Base-by-base conservation (phyloP, 2,888 invertebrate genomes). In the Chalcis sispes region DNA sequence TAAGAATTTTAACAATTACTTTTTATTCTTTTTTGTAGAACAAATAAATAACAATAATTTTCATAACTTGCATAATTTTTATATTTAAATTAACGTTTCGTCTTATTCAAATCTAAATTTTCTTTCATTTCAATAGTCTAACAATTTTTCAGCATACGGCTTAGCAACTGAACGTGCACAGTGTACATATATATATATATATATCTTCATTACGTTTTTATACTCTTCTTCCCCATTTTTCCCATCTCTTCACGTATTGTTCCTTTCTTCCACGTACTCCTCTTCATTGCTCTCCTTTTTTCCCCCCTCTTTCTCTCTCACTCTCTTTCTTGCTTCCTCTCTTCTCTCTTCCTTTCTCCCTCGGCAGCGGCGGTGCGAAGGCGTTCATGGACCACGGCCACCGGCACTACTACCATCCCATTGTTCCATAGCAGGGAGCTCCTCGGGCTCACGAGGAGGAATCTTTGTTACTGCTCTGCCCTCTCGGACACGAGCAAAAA, bases 321-420 rank as follows among this genome's bases (percentile, higher is more conserved):
- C 66, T 59, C 23, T 46, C 25, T 65, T 32, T 36, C n/a, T 48
- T 15, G 7, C 29, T 58, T 29, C n/a, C n/a, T n/a, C n/a, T n/a
- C n/a, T 36, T 20, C 67, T 40, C 70, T 36, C 10, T 36, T 61
- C 54, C 52, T 65, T 50, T 27, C 65, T 36, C 36, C 36, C 36
- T 8, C 64, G 67, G 36, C 65, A 18, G 50, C 72, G 65, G 62
- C 67, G 8, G 70, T 4, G 56, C 58, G 20, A 67, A 67, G 67
- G 46, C 61, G 62, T 62, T 46, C 52, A 64, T 77, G 78, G 80
- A 79, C 79, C 76, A 75, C 77, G 79, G 64, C 73, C 59, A 58
- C 62, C 56, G 32, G 52, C 59, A 79, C 76, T 80, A 78, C 77
- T 73, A 79, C 69, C 79, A 76, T 79, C 78, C 81, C 73, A 82